Evolutionary conservation across 2,888 invertebrate genomes (phyloP), one percentile per base, ranked within the genome.

Genomic region (Copidosoma aretas): DNA sequence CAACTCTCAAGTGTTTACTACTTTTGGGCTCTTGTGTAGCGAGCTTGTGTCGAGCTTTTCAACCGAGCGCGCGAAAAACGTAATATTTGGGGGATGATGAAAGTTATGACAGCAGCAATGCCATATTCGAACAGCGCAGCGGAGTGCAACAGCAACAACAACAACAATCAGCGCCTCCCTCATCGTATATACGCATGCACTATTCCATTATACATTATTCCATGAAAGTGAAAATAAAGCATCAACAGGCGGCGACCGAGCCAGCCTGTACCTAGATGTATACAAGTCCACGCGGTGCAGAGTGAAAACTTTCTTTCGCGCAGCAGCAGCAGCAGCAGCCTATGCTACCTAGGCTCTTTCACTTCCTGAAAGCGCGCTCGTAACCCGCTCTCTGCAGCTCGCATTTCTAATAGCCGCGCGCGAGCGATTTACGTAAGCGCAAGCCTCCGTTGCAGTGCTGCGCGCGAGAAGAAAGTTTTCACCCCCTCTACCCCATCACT

Each of bases 291-390:
- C 32, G 72, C 75, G 77, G 75, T 76, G 79, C 76, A 77, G 79
- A 82, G 83, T 82, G 82, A 82, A 83, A 83, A 82, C 82, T 82
- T 82, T 77, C 76, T 80, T 41, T 24, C 60, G 14, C 21, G 59
- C 57, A 46, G 41, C 32, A 46, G 24, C 43, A 46, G 43, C 43
- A 12, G 43, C 43, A 54, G 53, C 14, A 22, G 43, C 15, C 43
- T 46, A 12, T 46, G 17, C n/a, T n/a, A n/a, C n/a, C n/a, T n/a
- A n/a, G 14, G 43, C 43, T 46, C 43, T 82, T 83, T 82, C 82
- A 82, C 82, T 83, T 83, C 83, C 83, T 82, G 82, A 78, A 46
- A 46, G 43, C 43, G 43, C 43, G 82, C 78, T 80, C 82, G 81
- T 82, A 82, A 83, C 80, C 76, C 78, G 74, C 78, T 73, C 78